Evolutionary conservation across 92 coral and sea anemone species (phyloP).

Genomic region (Phenganax marumi): DNA sequence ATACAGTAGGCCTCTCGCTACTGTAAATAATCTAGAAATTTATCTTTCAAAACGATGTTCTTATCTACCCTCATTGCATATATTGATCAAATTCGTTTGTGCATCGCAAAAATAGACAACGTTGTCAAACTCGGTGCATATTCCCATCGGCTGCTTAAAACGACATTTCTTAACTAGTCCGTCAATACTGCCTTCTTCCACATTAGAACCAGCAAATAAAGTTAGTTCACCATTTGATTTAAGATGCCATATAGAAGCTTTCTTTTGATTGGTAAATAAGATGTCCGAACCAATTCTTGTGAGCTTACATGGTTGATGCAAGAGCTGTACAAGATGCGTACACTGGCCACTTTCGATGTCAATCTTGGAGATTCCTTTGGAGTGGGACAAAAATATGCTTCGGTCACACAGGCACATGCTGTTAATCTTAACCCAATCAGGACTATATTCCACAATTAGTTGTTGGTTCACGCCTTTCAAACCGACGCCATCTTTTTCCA

Average conservation of each 20-base stretch:
- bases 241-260: slow-evolving; percentile 54
- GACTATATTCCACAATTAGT: slow-evolving; percentile 29
- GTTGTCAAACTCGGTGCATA: slow-evolving; percentile 32
- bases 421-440: slow-evolving; percentile 36
- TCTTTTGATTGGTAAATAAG: slow-evolving; percentile 40
- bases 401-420: slow-evolving; percentile 57
- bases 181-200: slow-evolving; percentile 57
- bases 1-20: too few species aligned
- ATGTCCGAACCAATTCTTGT: slow-evolving; percentile 49
- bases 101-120: slow-evolving; percentile 55
- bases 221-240: slow-evolving; percentile 39
- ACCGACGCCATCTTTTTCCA: slow-evolving; percentile 60
- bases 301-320: slow-evolving; percentile 38
- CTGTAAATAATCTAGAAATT: too few species aligned
- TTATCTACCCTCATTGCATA: too few species aligned
- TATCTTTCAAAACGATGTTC: too few species aligned
- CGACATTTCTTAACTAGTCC: slow-evolving; percentile 54
- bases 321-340: slow-evolving; percentile 13
- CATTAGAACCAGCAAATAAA: slow-evolving; percentile 48
- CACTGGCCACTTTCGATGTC: slow-evolving; percentile 16
- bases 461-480: slow-evolving; percentile 47
- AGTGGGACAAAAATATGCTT: slow-evolving; percentile 33
- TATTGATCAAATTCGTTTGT: too few species aligned
- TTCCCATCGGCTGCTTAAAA: slow-evolving; percentile 47
- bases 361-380: slow-evolving; percentile 43